Evolutionary conservation across 2,888 invertebrate species (phyloP), one percentile per base, ranked within the genome.

Genomic region (Orthosia gothica): DNA sequence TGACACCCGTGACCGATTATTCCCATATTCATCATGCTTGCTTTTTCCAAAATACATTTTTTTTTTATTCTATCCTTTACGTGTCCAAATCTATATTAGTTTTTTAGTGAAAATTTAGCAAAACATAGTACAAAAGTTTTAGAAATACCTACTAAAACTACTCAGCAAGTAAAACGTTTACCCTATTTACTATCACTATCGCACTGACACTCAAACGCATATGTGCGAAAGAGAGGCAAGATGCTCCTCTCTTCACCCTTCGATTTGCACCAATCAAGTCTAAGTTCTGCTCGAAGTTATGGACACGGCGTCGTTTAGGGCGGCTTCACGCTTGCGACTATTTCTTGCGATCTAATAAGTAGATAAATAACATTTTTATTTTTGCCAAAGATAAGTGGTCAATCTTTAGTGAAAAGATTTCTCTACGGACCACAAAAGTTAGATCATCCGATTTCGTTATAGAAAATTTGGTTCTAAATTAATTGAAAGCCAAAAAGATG

Each of bases 101-200:
- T 83, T 91, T 94, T 94, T 94, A 95, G 96, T 96, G 96, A 96
- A 96, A 96, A 96, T 96, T 96, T 96, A 92, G 96, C 96, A 96
- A 96, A 96, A 96, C 96, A 96, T 96, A 96, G 96, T 96, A 96
- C 93, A 96, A 96, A 96, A 96, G 92, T 95, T 96, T 95, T 95
- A 96, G 95, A 95, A 96, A 96, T 96, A 95, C 90, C 95, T 94
- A 95, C 94, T 91, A 93, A 88, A 93, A 90, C 96, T 96, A 96
- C 95, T 93, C 96, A 96, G 96, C 96, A 93, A 95, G 93, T 91
- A 93, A 95, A 94, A 92, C 89, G 81, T 89, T 92, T 94, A 94
- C 94, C 95, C 95, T 95, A 95, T 94, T 89, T 93, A 90, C 96
- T 96, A 96, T 94, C 95, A 93, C 95, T 96, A 96, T 95, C 94